Evolutionary conservation across 2,888 invertebrate species (phyloP).

Genomic region (Folsomia candida): DNA sequence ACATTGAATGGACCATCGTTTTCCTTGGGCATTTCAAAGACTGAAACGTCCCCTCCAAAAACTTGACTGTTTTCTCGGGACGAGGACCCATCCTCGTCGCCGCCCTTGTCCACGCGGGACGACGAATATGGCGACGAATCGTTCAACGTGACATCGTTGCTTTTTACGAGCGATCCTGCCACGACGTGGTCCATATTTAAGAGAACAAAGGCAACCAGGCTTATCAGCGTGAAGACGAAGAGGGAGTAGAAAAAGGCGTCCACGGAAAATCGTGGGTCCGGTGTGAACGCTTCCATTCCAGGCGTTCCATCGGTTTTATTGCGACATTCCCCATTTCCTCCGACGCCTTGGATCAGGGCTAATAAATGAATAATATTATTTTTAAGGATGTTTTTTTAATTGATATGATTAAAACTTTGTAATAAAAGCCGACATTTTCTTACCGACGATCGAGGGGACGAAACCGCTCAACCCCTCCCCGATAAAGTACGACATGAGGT

Average conservation of each 20-base stretch:
- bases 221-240: conserved; percentile 63
- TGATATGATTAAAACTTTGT: too few relatives aligned
- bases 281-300: conserved; percentile 44
- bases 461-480: conserved; percentile 81
- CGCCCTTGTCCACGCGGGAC: too few relatives aligned
- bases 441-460: too few relatives aligned
- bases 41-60: neutral
- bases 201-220: conserved; percentile 65
- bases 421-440: too few relatives aligned
- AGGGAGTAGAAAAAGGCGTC: conserved; percentile 66
- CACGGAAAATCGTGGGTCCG: conserved; percentile 64
- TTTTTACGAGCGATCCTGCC: conserved; percentile 43
- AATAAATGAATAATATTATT: too few relatives aligned
- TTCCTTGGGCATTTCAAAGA: conserved; percentile 11
- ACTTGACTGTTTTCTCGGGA: neutral
- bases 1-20: neutral
- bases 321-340: conserved; percentile 60
- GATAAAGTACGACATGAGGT: conserved; percentile 75
- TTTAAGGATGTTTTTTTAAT: too few relatives aligned
- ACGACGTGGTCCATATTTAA: conserved; percentile 58
- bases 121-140: neutral
- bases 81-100: neutral
- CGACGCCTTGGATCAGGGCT: conserved; percentile 65
- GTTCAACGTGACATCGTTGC: neutral
- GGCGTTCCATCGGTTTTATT: conserved; percentile 37